A percentile compares a stretch with the other conserved stretches of the same genome.
Evolutionary conservation across 1,140 invertebrate genomes (phyloP).

Genomic region (Diploscapter pachys): DNA sequence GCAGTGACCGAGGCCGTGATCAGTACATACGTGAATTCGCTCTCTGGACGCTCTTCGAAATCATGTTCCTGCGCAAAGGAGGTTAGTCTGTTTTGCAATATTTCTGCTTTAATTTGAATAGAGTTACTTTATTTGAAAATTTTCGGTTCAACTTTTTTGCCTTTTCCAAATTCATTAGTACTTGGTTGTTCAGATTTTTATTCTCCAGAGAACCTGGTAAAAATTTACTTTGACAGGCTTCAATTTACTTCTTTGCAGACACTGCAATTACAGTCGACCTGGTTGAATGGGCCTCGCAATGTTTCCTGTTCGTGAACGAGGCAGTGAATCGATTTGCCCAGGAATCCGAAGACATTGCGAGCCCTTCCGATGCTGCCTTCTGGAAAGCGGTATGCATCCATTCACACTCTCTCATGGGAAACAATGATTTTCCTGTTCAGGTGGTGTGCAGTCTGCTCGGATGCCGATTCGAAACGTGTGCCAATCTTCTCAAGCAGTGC

Average conservation of each 20-base stretch:
- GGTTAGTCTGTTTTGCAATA: neutral
- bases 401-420: no score
- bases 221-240: neutral
- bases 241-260: neutral
- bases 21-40: conserved; percentile 1
- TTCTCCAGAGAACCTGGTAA: neutral
- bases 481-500: neutral
- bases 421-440: neutral
- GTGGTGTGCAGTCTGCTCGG: neutral
- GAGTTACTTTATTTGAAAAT: conserved; percentile 2
- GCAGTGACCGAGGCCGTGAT: neutral
- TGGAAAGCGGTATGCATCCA: conserved; percentile 13
- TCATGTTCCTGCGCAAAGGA: conserved; percentile 13
- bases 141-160: no score
- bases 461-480: conserved; percentile 7
- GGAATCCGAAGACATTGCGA: neutral
- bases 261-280: conserved; percentile 9
- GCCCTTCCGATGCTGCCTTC: neutral
- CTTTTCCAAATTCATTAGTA: no score
- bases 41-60: conserved; percentile 17
- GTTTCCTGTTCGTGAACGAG: conserved; percentile 2
- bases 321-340: neutral
- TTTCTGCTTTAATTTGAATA: conserved; percentile 9
- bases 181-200: neutral
- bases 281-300: conserved; percentile 18